phyloP scores from a whole-genome alignment of 1,140 invertebrate species.

The Achatina immaculata region DNA sequence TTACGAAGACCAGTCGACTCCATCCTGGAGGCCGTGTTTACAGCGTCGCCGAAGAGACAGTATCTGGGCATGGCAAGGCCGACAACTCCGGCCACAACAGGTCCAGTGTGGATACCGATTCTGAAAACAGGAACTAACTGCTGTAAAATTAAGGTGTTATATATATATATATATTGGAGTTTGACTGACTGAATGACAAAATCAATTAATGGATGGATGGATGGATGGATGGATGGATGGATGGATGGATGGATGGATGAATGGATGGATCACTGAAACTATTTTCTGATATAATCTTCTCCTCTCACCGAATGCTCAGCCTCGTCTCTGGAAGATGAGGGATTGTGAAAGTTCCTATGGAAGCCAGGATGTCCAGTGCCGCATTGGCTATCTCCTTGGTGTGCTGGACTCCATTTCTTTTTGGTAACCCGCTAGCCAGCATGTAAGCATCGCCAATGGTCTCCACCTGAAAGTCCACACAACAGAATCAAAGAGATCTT shows the following conservation, averaged over 20 bases:
- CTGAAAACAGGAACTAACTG: background rate
- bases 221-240: no score
- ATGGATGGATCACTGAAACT: no score
- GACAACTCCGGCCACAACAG: slow-evolving; percentile 91
- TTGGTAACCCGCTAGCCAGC: slow-evolving; percentile 65
- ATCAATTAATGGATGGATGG: no score
- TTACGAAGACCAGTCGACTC: slow-evolving; percentile 76
- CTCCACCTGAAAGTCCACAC: background rate
- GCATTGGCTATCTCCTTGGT: slow-evolving; percentile 86
- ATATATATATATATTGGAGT: no score
- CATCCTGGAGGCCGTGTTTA: slow-evolving; percentile 77
- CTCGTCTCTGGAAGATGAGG: slow-evolving; percentile 86
- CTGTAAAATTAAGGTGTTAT: no score
- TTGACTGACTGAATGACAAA: no score
- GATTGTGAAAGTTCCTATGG: slow-evolving; percentile 86
- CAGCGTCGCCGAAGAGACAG: slow-evolving; percentile 87
- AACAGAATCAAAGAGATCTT: no score
- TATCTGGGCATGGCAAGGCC: slow-evolving; percentile 92
- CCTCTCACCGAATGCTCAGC: slow-evolving; percentile 81
- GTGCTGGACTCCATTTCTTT: slow-evolving; percentile 74
- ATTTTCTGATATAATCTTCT: no score
- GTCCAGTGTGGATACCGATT: slow-evolving; percentile 75
- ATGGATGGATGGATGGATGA: no score
- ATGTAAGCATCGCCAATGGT: slow-evolving; percentile 70
- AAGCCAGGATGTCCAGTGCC: slow-evolving; percentile 87